These are phyloP conservation scores for Limnephilus marmoratus DNA, from an alignment of 2,888 invertebrate species.

Conservation along the genomic window DNA sequence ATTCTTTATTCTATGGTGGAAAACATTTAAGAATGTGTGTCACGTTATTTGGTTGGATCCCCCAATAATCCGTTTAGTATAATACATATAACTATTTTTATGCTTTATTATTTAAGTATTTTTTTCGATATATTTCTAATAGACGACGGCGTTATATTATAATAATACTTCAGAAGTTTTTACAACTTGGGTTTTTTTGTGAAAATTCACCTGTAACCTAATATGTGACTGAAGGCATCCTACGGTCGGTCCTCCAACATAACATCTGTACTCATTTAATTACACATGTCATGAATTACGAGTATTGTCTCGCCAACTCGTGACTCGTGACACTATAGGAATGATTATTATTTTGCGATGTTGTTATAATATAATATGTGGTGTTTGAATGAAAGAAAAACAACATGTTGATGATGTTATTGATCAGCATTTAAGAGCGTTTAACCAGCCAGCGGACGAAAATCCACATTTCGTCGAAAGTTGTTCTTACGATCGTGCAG, in stretches of 20 bases:
- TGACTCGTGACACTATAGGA: background rate
- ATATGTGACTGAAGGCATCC: no score
- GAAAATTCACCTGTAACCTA: no score
- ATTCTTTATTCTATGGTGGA: no score
- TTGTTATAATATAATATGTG: background rate
- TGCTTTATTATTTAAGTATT: background rate
- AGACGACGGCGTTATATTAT: background rate
- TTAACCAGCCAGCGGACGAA: no score
- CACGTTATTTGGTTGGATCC: no score
- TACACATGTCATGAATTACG: background rate
- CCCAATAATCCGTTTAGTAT: no score
- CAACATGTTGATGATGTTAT: background rate
- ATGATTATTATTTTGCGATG: background rate
- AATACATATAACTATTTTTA: no score
- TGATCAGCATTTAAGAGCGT: no score
- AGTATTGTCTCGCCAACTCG: background rate
- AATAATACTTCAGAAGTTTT: background rate
- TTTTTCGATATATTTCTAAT: background rate
- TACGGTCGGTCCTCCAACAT: background rate
- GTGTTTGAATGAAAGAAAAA: background rate
- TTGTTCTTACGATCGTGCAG: no score
- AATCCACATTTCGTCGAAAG: no score
- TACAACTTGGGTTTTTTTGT: no score
- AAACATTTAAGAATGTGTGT: no score
- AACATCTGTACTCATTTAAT: background rate